phyloP scores from a whole-genome alignment of 2,797 vertebrate genomes.

The Neosalanx taihuensis region DNA sequence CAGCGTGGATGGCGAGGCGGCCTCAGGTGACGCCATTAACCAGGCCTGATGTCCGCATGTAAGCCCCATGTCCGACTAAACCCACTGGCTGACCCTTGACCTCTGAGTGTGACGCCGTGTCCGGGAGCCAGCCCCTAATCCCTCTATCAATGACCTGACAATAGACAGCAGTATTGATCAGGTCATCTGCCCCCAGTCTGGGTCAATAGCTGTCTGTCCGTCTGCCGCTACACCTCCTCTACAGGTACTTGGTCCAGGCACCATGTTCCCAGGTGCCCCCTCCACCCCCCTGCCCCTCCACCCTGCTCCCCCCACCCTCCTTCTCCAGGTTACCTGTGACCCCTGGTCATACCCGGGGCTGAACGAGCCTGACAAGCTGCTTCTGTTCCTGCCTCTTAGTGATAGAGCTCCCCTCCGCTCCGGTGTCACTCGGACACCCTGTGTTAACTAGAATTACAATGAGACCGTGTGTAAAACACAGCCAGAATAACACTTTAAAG shows the following conservation, averaged over 20 bases:
- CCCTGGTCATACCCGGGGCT: background rate
- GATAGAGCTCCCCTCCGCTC: slow-evolving; percentile 24
- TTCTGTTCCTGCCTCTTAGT: slow-evolving; percentile 24
- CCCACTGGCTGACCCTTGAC: slow-evolving; percentile 59
- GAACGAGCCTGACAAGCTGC: slow-evolving; percentile 10
- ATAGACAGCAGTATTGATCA: slow-evolving; percentile 73
- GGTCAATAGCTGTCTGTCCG: slow-evolving; percentile 27
- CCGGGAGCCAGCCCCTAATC: slow-evolving; percentile 69
- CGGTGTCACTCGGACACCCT: slow-evolving; percentile 33
- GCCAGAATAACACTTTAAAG: slow-evolving; percentile 59
- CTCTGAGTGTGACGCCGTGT: slow-evolving; percentile 62
- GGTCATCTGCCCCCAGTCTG: slow-evolving; percentile 43
- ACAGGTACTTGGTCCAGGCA: slow-evolving; percentile 37
- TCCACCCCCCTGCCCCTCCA: background rate
- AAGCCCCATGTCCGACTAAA: slow-evolving; percentile 63
- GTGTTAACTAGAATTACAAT: slow-evolving; percentile 57
- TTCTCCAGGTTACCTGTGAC: slow-evolving; percentile 39
- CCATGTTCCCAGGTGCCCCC: background rate
- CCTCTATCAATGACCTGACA: slow-evolving; percentile 70
- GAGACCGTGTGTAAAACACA: slow-evolving; percentile 58
- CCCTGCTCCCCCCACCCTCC: too few species aligned
- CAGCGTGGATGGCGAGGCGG: slow-evolving; percentile 29
- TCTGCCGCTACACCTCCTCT: slow-evolving; percentile 29
- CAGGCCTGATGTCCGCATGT: slow-evolving; percentile 34
- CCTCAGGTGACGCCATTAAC: slow-evolving; percentile 52